Conservation (phyloP, 2,888 invertebrate species). For the Lampropteryx suffumata region DNA sequence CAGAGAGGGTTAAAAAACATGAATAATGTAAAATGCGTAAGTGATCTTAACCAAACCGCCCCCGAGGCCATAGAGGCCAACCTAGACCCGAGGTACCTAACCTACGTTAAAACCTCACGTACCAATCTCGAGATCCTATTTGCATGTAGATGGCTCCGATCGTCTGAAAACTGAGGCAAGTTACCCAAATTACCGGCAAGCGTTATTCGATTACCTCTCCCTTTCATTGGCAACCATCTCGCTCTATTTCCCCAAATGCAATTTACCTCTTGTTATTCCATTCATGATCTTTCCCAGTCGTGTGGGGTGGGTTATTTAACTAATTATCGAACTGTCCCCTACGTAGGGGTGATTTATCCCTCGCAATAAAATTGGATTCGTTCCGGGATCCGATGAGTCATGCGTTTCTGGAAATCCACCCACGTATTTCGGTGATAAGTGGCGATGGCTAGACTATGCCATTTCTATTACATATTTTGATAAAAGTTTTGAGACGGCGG, state of each 20-base stretch:
- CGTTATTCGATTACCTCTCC: slow-evolving; percentile 12
- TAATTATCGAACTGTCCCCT: slow-evolving; percentile 54
- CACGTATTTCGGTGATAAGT: slow-evolving; percentile 2
- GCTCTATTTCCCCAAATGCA: slow-evolving; percentile 29
- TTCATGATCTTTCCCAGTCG: slow-evolving; percentile 39
- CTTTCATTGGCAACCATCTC: slow-evolving; percentile 21
- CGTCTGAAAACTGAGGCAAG: slow-evolving; percentile 2
- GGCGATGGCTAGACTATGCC: neutral
- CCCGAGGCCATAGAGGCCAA: too few relatives aligned
- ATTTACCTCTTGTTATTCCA: slow-evolving; percentile 35
- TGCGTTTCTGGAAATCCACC: slow-evolving; percentile 28
- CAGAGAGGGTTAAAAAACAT: too few relatives aligned
- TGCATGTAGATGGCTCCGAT: slow-evolving; percentile 2
- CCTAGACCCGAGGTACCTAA: too few relatives aligned
- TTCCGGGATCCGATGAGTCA: slow-evolving; percentile 43
- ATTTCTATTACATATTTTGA: neutral
- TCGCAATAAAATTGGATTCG: slow-evolving; percentile 46
- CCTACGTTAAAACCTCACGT: neutral
- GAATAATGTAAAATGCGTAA: too few relatives aligned
- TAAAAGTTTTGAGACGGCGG: slow-evolving; percentile 2
- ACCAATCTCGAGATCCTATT: neutral
- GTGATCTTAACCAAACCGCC: too few relatives aligned
- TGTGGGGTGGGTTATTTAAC: slow-evolving; percentile 45
- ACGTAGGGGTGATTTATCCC: slow-evolving; percentile 46
- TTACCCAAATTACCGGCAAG: slow-evolving; percentile 1